Base-by-base conservation (phyloP, 2,113 vertebrate genomes). In the Cyprinus carpio region DNA sequence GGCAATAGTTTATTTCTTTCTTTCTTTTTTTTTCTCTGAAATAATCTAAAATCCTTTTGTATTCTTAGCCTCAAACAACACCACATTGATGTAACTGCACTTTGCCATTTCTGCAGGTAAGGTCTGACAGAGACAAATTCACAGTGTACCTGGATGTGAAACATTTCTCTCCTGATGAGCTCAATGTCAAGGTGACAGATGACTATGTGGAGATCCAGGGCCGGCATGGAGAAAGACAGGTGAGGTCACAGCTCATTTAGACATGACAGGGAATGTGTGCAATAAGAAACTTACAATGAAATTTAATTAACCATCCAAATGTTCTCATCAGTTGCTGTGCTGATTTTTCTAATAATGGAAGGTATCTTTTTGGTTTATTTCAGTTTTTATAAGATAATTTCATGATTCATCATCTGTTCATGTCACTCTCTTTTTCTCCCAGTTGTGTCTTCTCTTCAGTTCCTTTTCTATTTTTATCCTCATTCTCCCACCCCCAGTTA, bases 171-270 rank as follows among this genome's bases (percentile, higher is more conserved):
- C 97, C 98, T 0, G 97, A 99, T 58, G 98, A 99, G 88, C 95
- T 99, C 88, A 95, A 84, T 0, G 96, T 98, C 87, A 98, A 97
- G 91, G 91, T 98, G 51, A 92, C 93, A 0, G 97, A 97, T 6
- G 97, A 97, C 91, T 98, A 96, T 2, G 95, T 99, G 94, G 97
- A 99, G 92, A 97, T 99, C 88, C 96, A 96, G 7, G 98, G 97
- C 91, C 98, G 97, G 85, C 98, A 99, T 86, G 96, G 92, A 40
- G 98, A 99, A 88, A 93, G 97, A 94, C 98, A 99, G 97, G 98
- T 98, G 90, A 89, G 92, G 78, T 31, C 40, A 71, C 4, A 7
- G 49, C 25, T 56, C 75, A 56, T 37, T 74, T 6, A 0, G 23
- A 74, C 37, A 74, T 23, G 11, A 43, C 34, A 43, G 9, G 11